Percentiles rank a stretch among this genome's conserved stretches.
phyloP scores from a whole-genome alignment of 2,797 vertebrate genomes.

The Scleropages formosus region DNA sequence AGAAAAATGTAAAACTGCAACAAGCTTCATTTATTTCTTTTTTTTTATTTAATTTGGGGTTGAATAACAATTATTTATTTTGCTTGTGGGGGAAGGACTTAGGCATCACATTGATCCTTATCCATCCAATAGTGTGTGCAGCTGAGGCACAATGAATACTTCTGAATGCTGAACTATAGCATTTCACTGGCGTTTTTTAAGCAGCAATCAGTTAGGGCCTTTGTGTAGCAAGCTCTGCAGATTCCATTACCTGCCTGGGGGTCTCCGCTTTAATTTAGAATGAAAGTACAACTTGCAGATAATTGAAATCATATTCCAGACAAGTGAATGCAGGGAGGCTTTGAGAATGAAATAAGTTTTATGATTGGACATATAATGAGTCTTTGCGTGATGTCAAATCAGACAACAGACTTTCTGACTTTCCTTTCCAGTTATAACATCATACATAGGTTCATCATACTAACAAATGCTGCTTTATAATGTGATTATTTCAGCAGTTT shows the following conservation, averaged over 20 bases:
- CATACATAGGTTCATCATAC: conserved; percentile 28
- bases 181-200: conserved; percentile 1
- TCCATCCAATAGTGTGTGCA: background rate
- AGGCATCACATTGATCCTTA: background rate
- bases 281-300: conserved; percentile 42
- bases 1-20: no score
- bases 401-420: conserved; percentile 31
- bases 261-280: conserved; percentile 48
- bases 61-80: no score
- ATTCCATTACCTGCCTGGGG: conserved; percentile 51
- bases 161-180: background rate
- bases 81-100: background rate
- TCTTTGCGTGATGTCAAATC: conserved; percentile 5
- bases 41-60: no score
- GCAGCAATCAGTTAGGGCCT: conserved; percentile 30
- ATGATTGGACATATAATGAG: conserved; percentile 33
- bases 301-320: conserved; percentile 55
- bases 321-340: conserved; percentile 38
- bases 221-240: conserved; percentile 32
- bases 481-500: conserved; percentile 8
- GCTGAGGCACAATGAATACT: background rate
- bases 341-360: conserved; percentile 40
- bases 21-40: no score
- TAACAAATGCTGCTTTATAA: background rate
- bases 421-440: conserved; percentile 18